Base-by-base conservation (phyloP, 2,113 vertebrate species). In the Pelobates fuscus region DNA sequence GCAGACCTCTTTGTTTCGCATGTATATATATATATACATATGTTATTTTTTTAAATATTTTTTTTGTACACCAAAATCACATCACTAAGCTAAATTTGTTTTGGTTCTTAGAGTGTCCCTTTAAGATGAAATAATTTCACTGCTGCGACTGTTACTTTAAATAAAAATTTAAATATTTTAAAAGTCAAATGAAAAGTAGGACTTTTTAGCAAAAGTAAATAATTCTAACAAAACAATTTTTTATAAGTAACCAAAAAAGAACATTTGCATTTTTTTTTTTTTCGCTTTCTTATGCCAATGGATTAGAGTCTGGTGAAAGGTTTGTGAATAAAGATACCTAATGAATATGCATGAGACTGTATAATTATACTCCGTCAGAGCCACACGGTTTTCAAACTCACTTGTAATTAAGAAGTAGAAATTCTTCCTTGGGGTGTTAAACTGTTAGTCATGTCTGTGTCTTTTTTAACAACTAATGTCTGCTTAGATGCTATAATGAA, bases 321-420 rank as follows among this genome's bases (percentile, higher is more conserved):
- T 26, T 70, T 70, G n/a, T 44, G 41, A 37, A 71, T 62, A 32
- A 24, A 61, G 69, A 71, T 71, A n/a, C 5, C 41, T 71, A 20
- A 71, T 71, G 57, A 23, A 71, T 71, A 71, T 71, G 59, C 69
- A 71, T 71, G 57, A 61, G 69, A 49, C 11, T 29, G 57, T 24
- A 49, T 71, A 71, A 71, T 71, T 61, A 71, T 49, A 61, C 60
- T 71, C 58, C 59, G 58, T 29, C 44, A 62, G 25, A 52, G 37
- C 69, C 57, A 18, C 24, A 71, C 44, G 57, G 61, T 61, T 46
- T 46, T 43, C 18, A 8, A 61, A n/a, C 69, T 62, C 58, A 14
- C 57, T 37, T 71, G 58, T 71, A 71, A 62, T 71, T 71, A 71
- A 61, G 55, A 60, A n/a, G 69, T 41, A 49, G 37, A 71, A 61